A percentile compares a stretch with the other conserved stretches of the same genome.
Conservation (phyloP, 37 sponge, comb jelly and placozoan genomes). For the Crambe crambe region DNA sequence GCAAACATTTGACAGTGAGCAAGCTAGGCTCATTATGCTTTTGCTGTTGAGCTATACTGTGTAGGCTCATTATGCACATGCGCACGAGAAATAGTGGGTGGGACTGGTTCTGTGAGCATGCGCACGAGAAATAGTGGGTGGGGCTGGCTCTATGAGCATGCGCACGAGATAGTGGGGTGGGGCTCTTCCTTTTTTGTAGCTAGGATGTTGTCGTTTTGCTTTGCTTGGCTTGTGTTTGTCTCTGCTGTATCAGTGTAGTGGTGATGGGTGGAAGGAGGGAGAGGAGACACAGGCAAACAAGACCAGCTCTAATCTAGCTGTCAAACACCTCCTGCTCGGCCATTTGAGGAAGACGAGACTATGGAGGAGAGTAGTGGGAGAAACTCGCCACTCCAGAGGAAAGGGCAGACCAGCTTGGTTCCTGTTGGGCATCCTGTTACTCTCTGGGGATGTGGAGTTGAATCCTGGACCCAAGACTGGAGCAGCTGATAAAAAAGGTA, state of each 20-base stretch:
- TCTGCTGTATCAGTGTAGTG: background rate
- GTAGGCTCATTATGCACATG: too few relatives aligned
- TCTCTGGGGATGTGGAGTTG: background rate
- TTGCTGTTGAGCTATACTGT: too few relatives aligned
- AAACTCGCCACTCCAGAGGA: background rate
- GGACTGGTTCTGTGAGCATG: too few relatives aligned
- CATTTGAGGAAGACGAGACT: background rate
- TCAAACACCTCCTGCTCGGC: background rate
- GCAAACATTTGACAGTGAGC: too few relatives aligned
- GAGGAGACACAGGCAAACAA: background rate
- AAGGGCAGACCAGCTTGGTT: background rate
- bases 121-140: too few relatives aligned
- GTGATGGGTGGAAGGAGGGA: background rate
- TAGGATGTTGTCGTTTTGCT: too few relatives aligned
- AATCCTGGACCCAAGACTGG: background rate
- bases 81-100: too few relatives aligned
- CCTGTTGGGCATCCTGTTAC: background rate
- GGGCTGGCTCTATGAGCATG: too few relatives aligned
- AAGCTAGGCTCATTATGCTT: too few relatives aligned
- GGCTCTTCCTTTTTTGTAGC: too few relatives aligned
- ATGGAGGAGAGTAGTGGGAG: too few relatives aligned
- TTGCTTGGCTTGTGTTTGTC: background rate
- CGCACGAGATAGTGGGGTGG: too few relatives aligned
- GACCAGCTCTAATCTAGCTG: background rate
- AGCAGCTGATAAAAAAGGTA: background rate